Conservation (phyloP, 1,140 invertebrate genomes). For the Leptoteleia sp. region DNA sequence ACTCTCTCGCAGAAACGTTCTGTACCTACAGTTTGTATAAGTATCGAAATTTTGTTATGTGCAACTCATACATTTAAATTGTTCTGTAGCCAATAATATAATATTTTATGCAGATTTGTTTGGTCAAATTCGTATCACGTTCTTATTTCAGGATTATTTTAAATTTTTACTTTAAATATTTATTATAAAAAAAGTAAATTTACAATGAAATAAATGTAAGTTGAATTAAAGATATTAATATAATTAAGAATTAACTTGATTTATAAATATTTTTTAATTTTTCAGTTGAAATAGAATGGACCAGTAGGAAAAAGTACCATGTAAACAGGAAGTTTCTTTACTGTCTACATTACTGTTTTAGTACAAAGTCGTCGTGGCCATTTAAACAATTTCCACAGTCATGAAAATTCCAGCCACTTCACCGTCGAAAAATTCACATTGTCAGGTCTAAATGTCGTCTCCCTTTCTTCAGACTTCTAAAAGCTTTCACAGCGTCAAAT, state of each 20-base stretch:
- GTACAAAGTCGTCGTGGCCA: constrained; percentile 24
- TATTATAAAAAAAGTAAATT: too few relatives aligned
- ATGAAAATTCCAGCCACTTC: constrained; percentile 43
- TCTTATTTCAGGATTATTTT: too few relatives aligned
- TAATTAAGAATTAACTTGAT: too few relatives aligned
- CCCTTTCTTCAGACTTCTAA: constrained; percentile 44
- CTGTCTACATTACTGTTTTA: constrained; percentile 36
- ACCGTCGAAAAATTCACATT: constrained; percentile 48
- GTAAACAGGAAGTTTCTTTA: constrained; percentile 38
- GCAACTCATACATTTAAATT: constrained; percentile 27
- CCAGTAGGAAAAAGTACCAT: constrained; percentile 14
- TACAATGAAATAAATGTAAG: too few relatives aligned
- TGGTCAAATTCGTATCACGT: too few relatives aligned
- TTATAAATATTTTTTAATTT: too few relatives aligned
- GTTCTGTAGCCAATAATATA: constrained; percentile 20
- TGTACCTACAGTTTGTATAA: constrained; percentile 73
- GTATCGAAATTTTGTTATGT: constrained; percentile 71
- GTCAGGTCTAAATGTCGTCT: constrained; percentile 41
- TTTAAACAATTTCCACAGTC: constrained; percentile 48
- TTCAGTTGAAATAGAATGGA: constrained; percentile 1
- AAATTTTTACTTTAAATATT: too few relatives aligned
- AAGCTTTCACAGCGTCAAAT: constrained; percentile 59
- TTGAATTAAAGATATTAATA: too few relatives aligned
- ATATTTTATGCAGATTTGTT: too few relatives aligned
- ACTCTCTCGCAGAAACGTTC: constrained; percentile 58